Conservation (phyloP, 2,888 invertebrate genomes). For the Cenopis cana region DNA sequence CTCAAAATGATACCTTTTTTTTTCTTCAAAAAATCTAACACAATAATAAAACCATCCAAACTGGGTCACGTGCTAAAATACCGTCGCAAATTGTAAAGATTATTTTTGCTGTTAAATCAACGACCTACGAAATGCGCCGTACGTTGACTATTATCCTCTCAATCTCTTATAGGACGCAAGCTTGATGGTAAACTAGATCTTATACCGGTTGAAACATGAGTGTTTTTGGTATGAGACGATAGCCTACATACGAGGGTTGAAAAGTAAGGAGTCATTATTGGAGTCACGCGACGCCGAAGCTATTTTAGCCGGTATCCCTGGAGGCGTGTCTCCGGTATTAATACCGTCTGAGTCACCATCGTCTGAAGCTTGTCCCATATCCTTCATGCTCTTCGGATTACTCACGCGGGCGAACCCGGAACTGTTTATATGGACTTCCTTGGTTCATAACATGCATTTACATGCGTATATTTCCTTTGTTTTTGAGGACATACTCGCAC, state of each 20-base stretch:
- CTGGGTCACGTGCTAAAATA: constrained; percentile 40
- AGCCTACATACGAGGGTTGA: constrained; percentile 7
- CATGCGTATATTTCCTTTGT: constrained; percentile 26
- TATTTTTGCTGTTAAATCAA: constrained; percentile 52
- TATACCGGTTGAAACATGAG: background rate
- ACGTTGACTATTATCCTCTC: constrained; percentile 50
- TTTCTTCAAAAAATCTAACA: constrained; percentile 3
- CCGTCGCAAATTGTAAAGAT: constrained; percentile 31
- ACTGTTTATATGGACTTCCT: constrained; percentile 64
- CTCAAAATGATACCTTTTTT: background rate
- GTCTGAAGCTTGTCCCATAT: constrained; percentile 83
- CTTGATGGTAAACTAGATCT: constrained; percentile 10
- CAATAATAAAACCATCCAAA: constrained; percentile 14
- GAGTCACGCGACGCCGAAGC: constrained; percentile 79
- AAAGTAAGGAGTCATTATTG: constrained; percentile 51
- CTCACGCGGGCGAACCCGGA: constrained; percentile 81
- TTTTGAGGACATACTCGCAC: background rate
- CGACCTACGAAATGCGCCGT: constrained; percentile 62
- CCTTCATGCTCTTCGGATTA: constrained; percentile 78
- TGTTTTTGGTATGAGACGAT: constrained; percentile 8
- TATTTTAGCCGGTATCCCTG: constrained; percentile 80
- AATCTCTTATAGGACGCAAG: constrained; percentile 9
- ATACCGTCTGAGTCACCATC: constrained; percentile 77
- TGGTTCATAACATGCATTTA: constrained; percentile 44
- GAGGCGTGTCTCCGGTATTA: constrained; percentile 84